Percentiles rank a stretch among this genome's conserved stretches.
Conservation (phyloP, 2,888 invertebrate genomes). For the Eristalinus sepulchralis region DNA sequence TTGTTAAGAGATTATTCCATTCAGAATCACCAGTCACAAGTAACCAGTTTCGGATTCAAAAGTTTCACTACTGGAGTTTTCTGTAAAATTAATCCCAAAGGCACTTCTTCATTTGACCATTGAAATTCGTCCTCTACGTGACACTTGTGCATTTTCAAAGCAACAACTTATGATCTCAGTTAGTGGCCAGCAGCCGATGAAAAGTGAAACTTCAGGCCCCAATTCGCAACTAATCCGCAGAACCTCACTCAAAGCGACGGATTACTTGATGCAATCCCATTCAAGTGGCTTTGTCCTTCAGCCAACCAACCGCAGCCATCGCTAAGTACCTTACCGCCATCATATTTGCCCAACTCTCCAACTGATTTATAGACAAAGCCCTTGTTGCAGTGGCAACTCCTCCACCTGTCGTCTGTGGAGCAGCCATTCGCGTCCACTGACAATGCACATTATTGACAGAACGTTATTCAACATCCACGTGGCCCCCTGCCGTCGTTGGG, state of each 20-base stretch:
- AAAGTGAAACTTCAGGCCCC: no score
- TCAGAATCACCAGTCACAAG: no score
- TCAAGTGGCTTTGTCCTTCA: neutral
- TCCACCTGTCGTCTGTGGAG: constrained; percentile 50
- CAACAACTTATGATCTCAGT: neutral
- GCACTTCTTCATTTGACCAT: no score
- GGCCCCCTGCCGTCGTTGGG: neutral
- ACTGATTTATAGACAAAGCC: constrained; percentile 37
- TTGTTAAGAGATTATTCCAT: no score
- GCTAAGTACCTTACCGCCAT: neutral
- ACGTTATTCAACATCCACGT: constrained; percentile 57
- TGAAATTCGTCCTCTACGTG: no score
- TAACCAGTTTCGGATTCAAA: no score
- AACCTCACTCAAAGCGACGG: neutral
- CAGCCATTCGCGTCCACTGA: constrained; percentile 32
- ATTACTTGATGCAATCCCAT: neutral
- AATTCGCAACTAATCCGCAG: neutral
- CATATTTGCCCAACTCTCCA: constrained; percentile 46
- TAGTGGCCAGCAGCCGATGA: no score
- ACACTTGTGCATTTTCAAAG: neutral
- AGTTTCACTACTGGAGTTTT: no score
- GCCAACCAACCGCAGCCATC: neutral
- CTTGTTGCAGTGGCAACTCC: constrained; percentile 5
- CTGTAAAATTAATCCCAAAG: no score
- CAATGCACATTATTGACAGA: constrained; percentile 65